phyloP scores from a whole-genome alignment of 1,140 invertebrate genomes.

The Episyrphus balteatus region DNA sequence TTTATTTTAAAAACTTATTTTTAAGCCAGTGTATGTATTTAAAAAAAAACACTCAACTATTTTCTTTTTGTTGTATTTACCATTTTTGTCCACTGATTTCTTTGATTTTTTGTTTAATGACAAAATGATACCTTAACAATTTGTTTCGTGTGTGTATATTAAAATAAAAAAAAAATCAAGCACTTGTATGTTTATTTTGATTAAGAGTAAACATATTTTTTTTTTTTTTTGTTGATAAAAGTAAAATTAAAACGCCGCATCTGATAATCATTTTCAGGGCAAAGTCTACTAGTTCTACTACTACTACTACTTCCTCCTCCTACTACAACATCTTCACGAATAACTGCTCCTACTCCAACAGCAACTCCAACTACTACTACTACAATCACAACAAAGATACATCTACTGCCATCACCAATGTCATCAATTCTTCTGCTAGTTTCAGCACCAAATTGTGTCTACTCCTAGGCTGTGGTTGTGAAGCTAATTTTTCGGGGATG shows the following conservation, averaged over 20 bases:
- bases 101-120: too few species aligned
- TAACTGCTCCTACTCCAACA: constrained; percentile 2
- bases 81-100: too few species aligned
- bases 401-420: constrained; percentile 14
- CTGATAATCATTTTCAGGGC: constrained; percentile 36
- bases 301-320: constrained; percentile 31
- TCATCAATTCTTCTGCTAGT: not conserved
- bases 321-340: constrained; percentile 5
- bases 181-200: not conserved
- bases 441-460: not conserved
- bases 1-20: too few species aligned
- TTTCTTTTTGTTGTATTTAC: too few species aligned
- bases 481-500: not conserved
- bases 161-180: not conserved
- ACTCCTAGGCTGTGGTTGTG: too few species aligned
- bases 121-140: too few species aligned
- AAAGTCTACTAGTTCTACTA: constrained; percentile 34
- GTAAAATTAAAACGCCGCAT: constrained; percentile 33
- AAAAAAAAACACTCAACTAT: too few species aligned
- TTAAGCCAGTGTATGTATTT: too few species aligned
- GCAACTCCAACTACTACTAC: not conserved
- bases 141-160: too few species aligned
- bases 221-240: constrained; percentile 7
- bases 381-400: constrained; percentile 6
- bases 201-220: not conserved